These are phyloP conservation scores for Oreotrochilus melanogaster DNA, from an alignment of 2,113 vertebrate genomes.

Conservation along the genomic window DNA sequence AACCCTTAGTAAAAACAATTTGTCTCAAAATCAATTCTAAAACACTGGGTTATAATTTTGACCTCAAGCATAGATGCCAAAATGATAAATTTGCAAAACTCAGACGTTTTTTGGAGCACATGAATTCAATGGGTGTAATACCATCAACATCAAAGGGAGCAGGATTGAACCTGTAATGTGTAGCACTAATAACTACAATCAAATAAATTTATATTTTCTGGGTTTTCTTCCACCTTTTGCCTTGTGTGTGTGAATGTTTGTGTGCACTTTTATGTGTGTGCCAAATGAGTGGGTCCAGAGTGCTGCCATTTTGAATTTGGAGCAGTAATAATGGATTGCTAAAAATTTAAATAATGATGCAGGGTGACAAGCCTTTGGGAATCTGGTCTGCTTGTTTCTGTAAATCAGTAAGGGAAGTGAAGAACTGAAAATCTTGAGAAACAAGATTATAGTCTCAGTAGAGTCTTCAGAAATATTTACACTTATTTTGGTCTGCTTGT, in stretches of 20 bases:
- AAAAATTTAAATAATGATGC: neutral
- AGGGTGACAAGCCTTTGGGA: neutral
- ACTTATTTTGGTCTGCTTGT: neutral
- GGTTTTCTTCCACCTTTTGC: constrained; percentile 7
- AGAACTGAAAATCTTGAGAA: neutral
- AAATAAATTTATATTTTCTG: neutral
- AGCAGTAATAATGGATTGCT: neutral
- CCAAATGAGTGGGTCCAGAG: neutral
- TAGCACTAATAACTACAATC: constrained; percentile 7
- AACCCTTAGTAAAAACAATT: constrained; percentile 2
- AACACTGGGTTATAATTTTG: neutral
- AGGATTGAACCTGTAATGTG: constrained; percentile 25
- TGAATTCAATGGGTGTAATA: neutral
- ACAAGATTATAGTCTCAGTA: neutral
- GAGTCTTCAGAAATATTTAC: neutral
- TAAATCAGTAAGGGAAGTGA: neutral
- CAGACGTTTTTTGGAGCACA: constrained; percentile 16
- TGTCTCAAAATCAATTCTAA: neutral
- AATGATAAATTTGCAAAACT: constrained; percentile 42
- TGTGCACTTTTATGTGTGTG: neutral
- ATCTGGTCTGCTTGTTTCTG: neutral
- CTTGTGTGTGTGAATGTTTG: neutral
- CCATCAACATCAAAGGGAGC: constrained; percentile 34
- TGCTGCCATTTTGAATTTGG: neutral
- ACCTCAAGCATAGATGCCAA: constrained; percentile 40